Conservation (phyloP, 2,888 invertebrate genomes). For the Parnassius apollo region DNA sequence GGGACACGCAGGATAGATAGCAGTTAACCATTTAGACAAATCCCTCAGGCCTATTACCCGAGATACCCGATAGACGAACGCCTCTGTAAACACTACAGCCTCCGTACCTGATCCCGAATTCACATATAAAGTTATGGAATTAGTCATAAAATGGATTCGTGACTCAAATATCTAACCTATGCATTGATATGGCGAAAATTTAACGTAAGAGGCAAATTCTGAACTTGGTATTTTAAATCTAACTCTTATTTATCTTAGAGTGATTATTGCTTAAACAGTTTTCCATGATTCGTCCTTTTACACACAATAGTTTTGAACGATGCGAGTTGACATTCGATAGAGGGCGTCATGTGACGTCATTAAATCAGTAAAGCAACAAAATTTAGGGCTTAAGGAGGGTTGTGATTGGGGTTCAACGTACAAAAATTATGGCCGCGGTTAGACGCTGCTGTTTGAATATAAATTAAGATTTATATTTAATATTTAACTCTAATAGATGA, state of each 20-base stretch:
- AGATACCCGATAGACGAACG: conserved; percentile 62
- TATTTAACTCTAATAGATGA: conserved; percentile 3
- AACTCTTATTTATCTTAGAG: rapidly evolving
- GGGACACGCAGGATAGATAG: conserved; percentile 38
- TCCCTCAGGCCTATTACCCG: conserved; percentile 54
- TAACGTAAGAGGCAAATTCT: conserved; percentile 30
- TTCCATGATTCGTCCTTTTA: conserved; percentile 34
- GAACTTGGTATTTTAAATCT: conserved; percentile 29
- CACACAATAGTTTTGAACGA: conserved; percentile 43
- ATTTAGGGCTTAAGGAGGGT: conserved; percentile 69
- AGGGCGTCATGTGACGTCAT: conserved; percentile 77
- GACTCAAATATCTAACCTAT: conserved; percentile 80
- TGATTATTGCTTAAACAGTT: conserved; percentile 14
- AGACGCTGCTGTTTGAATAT: conserved; percentile 22
- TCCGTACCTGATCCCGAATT: conserved; percentile 75
- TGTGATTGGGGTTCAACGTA: conserved; percentile 44
- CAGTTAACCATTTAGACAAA: conserved; percentile 57
- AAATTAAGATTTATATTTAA: conserved; percentile 22
- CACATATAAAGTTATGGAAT: conserved; percentile 81
- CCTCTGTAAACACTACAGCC: conserved; percentile 66
- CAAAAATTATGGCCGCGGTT: conserved; percentile 27
- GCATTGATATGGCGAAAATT: conserved; percentile 42
- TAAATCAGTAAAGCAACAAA: conserved; percentile 77
- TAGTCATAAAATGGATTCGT: conserved; percentile 81
- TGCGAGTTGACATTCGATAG: conserved; percentile 79